phyloP scores from a whole-genome alignment of 1,140 invertebrate species.

The Drosophila santomea region DNA sequence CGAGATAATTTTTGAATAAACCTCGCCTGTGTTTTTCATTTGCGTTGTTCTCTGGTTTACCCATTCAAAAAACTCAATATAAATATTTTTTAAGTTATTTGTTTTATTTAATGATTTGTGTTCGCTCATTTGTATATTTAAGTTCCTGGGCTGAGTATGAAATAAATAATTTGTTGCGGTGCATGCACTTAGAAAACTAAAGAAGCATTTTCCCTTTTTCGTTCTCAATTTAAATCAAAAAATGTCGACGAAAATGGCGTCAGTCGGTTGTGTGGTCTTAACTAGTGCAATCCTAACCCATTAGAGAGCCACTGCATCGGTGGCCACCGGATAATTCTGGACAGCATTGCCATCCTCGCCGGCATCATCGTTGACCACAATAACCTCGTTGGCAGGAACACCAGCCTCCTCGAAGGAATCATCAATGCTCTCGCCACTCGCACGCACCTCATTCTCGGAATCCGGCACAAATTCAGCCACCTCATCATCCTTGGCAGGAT shows the following conservation, averaged over 20 bases:
- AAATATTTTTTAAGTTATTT: conserved; percentile 12
- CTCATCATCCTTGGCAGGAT: conserved; percentile 49
- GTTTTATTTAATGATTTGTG: conserved; percentile 44
- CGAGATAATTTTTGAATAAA: conserved; percentile 71
- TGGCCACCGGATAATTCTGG: conserved; percentile 9
- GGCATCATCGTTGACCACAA: conserved; percentile 76
- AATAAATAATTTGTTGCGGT: conserved; percentile 78
- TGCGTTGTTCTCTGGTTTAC: neutral
- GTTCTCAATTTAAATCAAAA: conserved; percentile 32
- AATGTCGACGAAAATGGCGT: conserved; percentile 64
- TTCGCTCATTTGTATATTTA: conserved; percentile 49
- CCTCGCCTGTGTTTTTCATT: neutral
- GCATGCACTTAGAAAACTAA: conserved; percentile 77
- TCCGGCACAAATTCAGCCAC: conserved; percentile 32
- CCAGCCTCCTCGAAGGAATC: conserved; percentile 74
- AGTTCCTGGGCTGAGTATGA: conserved; percentile 77
- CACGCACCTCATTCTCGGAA: conserved; percentile 72
- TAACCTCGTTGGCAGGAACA: conserved; percentile 69
- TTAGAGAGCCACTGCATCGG: conserved; percentile 50
- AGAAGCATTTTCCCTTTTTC: conserved; percentile 44
- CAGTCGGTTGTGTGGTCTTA: conserved; percentile 46
- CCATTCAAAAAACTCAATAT: neutral
- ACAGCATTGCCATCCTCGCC: conserved; percentile 15
- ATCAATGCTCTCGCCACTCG: conserved; percentile 63
- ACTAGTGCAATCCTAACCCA: neutral